Evolutionary conservation across 2,113 vertebrate genomes (phyloP).

Genomic region (Tiliqua scincoides): DNA sequence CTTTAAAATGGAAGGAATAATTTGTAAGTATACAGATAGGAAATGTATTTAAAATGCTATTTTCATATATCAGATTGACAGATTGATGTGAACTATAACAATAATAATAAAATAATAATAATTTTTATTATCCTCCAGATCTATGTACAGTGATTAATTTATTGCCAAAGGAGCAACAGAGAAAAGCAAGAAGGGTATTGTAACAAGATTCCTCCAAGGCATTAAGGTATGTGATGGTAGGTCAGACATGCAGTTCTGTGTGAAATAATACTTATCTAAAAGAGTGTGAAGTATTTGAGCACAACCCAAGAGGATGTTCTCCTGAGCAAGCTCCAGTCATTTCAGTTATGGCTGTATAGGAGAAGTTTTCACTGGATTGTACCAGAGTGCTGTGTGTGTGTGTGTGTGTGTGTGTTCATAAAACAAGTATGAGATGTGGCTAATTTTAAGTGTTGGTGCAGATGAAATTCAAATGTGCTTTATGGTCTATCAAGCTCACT

Average conservation of each 20-base stretch:
- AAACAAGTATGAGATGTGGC: too few species aligned
- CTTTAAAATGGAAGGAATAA: background rate
- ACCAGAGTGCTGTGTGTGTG: background rate
- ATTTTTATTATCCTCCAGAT: background rate
- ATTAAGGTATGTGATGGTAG: background rate
- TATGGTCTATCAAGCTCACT: too few species aligned
- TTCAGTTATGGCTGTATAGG: background rate
- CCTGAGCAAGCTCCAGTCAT: background rate
- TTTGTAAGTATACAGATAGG: background rate
- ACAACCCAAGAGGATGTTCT: background rate
- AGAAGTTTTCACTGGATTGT: background rate
- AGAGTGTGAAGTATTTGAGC: background rate
- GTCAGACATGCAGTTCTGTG: background rate
- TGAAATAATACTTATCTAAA: background rate
- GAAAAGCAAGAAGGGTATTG: background rate
- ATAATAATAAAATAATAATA: too few species aligned
- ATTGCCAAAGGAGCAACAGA: background rate
- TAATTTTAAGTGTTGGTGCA: too few species aligned
- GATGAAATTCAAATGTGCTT: too few species aligned
- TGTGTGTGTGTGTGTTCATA: background rate
- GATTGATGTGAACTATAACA: background rate
- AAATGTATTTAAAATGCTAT: slow-evolving; percentile 9
- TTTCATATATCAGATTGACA: background rate
- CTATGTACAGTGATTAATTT: background rate
- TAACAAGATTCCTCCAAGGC: too few species aligned